Evolutionary conservation across 2,113 vertebrate genomes (phyloP).

Genomic region (Lipophrys pholis): DNA sequence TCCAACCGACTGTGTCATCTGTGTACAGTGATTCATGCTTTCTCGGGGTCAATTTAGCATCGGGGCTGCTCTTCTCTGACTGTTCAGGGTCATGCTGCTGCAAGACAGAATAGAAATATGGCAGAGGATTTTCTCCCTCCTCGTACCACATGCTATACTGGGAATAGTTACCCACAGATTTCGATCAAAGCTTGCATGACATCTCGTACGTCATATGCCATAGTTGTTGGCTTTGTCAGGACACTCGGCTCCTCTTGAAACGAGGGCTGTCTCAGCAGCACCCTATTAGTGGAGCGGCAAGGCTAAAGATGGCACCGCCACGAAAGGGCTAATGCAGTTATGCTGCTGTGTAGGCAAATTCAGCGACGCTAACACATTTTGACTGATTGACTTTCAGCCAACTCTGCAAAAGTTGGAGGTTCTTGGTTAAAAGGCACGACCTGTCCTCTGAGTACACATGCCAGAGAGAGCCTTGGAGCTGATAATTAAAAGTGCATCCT

Average conservation of each 20-base stretch:
- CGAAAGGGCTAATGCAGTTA: slow-evolving; percentile 8
- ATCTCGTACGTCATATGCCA: slow-evolving; percentile 4
- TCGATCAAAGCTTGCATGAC: slow-evolving; percentile 1
- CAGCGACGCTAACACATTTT: slow-evolving; percentile 40
- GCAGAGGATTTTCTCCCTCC: slow-evolving; percentile 25
- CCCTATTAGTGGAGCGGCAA: not conserved
- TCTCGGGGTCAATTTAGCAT: slow-evolving; percentile 27
- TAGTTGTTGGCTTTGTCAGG: slow-evolving; percentile 6
- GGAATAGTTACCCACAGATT: not conserved
- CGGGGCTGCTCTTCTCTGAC: slow-evolving; percentile 15
- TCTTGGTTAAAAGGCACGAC: slow-evolving; percentile 58
- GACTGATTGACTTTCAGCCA: slow-evolving; percentile 45
- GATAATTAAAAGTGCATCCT: slow-evolving; percentile 79
- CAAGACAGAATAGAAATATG: slow-evolving; percentile 16
- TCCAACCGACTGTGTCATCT: not conserved
- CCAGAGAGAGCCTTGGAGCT: slow-evolving; percentile 57
- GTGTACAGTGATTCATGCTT: slow-evolving; percentile 3
- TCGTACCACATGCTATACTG: slow-evolving; percentile 2
- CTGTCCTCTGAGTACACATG: slow-evolving; percentile 43
- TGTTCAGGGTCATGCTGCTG: slow-evolving; percentile 54
- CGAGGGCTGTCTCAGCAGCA: slow-evolving; percentile 12
- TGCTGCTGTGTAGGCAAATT: slow-evolving; percentile 40
- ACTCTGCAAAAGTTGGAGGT: slow-evolving; percentile 50
- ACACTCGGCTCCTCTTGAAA: slow-evolving; percentile 5
- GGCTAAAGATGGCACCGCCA: not conserved